A percentile compares a stretch with the other conserved stretches of the same genome.
Evolutionary conservation across 2,888 invertebrate species (phyloP).

Genomic region (Phanerotoma sp.): DNA sequence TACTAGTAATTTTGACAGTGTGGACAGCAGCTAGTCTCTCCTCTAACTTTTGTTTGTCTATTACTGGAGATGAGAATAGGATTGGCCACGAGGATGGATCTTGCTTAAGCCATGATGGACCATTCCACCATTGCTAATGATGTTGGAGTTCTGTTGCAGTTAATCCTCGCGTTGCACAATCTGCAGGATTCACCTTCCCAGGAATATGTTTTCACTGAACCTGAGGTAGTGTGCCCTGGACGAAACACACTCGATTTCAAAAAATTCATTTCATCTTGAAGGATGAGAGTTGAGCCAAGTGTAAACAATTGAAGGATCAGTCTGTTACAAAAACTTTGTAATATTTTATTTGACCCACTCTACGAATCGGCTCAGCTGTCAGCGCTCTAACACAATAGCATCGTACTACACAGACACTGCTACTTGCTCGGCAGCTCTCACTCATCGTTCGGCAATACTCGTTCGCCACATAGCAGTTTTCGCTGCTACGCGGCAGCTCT

Average conservation of each 20-base stretch:
- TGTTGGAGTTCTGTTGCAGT: background rate
- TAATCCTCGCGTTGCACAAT: slow-evolving; percentile 1
- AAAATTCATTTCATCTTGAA: slow-evolving; percentile 15
- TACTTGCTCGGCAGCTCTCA: too few species aligned
- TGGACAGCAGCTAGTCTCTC: background rate
- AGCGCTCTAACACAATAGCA: too few species aligned
- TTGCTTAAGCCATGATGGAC: background rate
- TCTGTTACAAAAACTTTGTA: too few species aligned
- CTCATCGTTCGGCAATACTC: too few species aligned
- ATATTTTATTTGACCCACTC: too few species aligned
- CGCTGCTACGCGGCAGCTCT: too few species aligned
- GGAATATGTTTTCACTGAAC: background rate
- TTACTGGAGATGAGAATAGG: too few species aligned
- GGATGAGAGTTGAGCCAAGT: slow-evolving; percentile 11
- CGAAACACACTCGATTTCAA: slow-evolving; percentile 2
- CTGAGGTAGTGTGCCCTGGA: background rate
- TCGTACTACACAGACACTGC: too few species aligned
- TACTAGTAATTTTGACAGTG: background rate
- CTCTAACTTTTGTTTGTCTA: background rate
- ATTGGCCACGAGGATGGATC: background rate
- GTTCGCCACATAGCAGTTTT: too few species aligned
- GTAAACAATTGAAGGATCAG: slow-evolving; percentile 11
- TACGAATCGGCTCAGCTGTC: too few species aligned
- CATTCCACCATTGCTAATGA: slow-evolving; percentile 1
- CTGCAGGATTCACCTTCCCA: slow-evolving; percentile 5